Evolutionary conservation across 1,140 invertebrate genomes (phyloP).

Genomic region (Halotydeus destructor): DNA sequence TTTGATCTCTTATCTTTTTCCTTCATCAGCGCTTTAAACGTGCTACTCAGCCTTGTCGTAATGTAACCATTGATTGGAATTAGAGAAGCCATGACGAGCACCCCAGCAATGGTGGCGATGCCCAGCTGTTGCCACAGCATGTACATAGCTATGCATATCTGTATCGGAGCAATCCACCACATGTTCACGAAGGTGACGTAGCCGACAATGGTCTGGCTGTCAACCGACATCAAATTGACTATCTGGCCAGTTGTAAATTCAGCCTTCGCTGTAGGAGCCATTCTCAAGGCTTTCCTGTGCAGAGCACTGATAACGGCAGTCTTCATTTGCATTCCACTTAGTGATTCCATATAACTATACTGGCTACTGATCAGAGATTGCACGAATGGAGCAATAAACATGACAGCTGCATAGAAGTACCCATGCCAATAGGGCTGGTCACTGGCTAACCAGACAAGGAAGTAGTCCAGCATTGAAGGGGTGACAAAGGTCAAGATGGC

Average conservation of each 20-base stretch:
- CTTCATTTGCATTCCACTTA: constrained; percentile 7
- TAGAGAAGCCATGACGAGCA: constrained; percentile 33
- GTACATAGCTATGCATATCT: constrained; percentile 21
- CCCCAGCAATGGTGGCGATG: constrained; percentile 21
- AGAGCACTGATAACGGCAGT: constrained; percentile 8
- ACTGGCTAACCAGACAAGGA: constrained; percentile 11
- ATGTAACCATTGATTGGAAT: constrained; percentile 74
- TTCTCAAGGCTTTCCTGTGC: constrained; percentile 15
- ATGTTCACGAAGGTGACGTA: constrained; percentile 9
- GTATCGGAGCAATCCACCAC: constrained; percentile 18
- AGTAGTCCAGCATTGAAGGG: constrained; percentile 34
- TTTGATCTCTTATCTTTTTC: constrained; percentile 50
- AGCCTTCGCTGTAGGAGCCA: constrained; percentile 7
- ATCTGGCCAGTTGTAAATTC: constrained; percentile 16
- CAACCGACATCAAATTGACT: constrained; percentile 15
- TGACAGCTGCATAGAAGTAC: constrained; percentile 4
- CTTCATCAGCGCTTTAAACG: constrained; percentile 35
- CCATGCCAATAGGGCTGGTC: constrained; percentile 18
- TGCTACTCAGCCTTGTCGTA: constrained; percentile 36
- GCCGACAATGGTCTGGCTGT: not conserved
- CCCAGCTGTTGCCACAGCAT: constrained; percentile 23
- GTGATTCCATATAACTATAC: constrained; percentile 5
- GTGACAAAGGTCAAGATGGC: constrained; percentile 71
- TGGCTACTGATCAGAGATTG: constrained; percentile 15
- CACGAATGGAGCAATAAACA: constrained; percentile 18